These are phyloP conservation scores for Meteorus cinctellus DNA, from an alignment of 2,888 invertebrate species.

Conservation along the genomic window DNA sequence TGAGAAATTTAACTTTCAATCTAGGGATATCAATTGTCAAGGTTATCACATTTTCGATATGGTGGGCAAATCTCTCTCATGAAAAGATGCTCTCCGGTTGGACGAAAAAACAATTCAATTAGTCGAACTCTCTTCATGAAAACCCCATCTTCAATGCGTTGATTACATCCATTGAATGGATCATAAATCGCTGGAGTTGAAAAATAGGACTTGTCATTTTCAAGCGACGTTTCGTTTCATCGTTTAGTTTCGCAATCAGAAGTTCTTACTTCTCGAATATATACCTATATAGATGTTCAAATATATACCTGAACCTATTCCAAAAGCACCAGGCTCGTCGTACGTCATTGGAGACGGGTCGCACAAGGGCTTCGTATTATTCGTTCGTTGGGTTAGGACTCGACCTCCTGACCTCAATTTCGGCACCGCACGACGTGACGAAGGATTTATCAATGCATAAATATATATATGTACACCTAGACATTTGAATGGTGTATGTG, in stretches of 20 bases:
- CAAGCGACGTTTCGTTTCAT: background rate
- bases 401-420: slow-evolving; percentile 52
- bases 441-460: slow-evolving; percentile 18
- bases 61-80: too few species aligned
- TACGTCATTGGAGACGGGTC: slow-evolving; percentile 51
- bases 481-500: background rate
- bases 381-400: slow-evolving; percentile 24
- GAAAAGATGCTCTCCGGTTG: too few species aligned
- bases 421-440: slow-evolving; percentile 10
- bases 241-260: background rate
- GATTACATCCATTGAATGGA: too few species aligned
- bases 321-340: slow-evolving; percentile 54
- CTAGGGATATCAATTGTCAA: too few species aligned
- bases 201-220: too few species aligned
- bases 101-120: too few species aligned
- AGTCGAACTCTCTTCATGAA: too few species aligned
- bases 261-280: background rate
- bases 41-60: too few species aligned
- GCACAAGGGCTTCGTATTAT: slow-evolving; percentile 1
- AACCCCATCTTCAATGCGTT: too few species aligned
- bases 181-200: too few species aligned
- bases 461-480: slow-evolving; percentile 25
- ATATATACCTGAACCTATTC: slow-evolving; percentile 19
- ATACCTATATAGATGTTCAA: background rate
- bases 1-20: too few species aligned